phyloP scores from a whole-genome alignment of 2,888 invertebrate species.

The Oligia strigilis region DNA sequence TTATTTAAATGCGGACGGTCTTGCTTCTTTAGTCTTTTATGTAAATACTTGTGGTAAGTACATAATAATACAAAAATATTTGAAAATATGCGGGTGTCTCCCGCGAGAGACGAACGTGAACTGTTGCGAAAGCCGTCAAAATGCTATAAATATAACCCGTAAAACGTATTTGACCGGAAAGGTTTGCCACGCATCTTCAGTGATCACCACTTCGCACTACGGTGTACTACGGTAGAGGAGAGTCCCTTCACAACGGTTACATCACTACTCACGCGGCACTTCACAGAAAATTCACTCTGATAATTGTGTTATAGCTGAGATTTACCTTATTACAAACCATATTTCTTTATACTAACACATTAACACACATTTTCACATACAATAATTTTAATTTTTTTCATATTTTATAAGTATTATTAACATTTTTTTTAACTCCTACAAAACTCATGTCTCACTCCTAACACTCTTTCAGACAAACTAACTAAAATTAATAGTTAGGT shows the following conservation, averaged over 20 bases:
- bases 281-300: constrained; percentile 1
- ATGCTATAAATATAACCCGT: constrained; percentile 67
- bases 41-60: constrained; percentile 14
- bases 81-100: constrained; percentile 69
- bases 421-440: neutral
- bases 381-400: neutral
- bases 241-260: neutral
- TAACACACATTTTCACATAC: neutral
- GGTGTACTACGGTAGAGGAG: constrained; percentile 5
- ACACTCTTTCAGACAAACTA: constrained; percentile 1
- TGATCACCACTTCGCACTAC: constrained; percentile 42
- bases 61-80: constrained; percentile 10
- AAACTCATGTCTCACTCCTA: constrained; percentile 1
- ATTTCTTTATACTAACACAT: neutral
- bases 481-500: neutral
- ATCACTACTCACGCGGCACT: constrained; percentile 1
- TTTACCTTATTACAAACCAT: neutral
- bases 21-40: constrained; percentile 29
- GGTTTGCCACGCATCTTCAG: constrained; percentile 57
- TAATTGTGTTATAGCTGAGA: neutral
- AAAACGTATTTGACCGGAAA: constrained; percentile 60
- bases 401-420: no score
- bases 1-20: constrained; percentile 10
- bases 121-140: constrained; percentile 79
- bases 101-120: constrained; percentile 74